Percentiles rank a stretch among this genome's conserved stretches.
These are phyloP conservation scores for Chelonoidis abingdonii DNA, from an alignment of 2,113 vertebrate species.

Conservation along the genomic window DNA sequence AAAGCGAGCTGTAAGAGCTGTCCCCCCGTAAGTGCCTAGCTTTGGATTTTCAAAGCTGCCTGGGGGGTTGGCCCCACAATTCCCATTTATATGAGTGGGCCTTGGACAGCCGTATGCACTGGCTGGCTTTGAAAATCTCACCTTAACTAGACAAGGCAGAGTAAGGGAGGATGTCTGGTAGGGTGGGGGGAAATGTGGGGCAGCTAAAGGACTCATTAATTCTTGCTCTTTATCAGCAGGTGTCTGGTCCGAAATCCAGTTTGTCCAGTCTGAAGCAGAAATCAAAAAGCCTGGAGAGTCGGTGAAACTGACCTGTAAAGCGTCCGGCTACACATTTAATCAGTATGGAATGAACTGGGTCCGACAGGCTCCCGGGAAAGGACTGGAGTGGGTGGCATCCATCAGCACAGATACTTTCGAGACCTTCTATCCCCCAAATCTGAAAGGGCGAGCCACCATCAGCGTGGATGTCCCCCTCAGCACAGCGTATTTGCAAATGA, in stretches of 20 bases:
- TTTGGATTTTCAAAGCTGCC: background rate
- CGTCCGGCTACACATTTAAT: conserved; percentile 4
- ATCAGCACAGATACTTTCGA: conserved; percentile 51
- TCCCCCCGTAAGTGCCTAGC: too few species aligned
- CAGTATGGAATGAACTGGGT: background rate
- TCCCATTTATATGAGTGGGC: background rate
- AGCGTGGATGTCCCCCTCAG: background rate
- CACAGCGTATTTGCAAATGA: background rate
- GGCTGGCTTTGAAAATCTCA: too few species aligned
- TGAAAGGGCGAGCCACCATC: background rate
- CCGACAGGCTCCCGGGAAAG: conserved; percentile 28
- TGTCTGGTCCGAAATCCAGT: background rate
- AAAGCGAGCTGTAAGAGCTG: too few species aligned
- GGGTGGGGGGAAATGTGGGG: too few species aligned
- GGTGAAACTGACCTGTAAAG: conserved; percentile 17
- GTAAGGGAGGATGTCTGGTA: background rate
- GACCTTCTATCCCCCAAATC: background rate
- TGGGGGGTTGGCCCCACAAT: background rate
- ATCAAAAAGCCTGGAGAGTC: background rate
- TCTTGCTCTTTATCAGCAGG: background rate
- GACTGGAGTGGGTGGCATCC: background rate
- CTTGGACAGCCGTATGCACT: too few species aligned
- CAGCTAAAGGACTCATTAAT: background rate
- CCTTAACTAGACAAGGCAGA: too few species aligned
- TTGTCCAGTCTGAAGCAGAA: background rate